phyloP scores from a whole-genome alignment of 1,140 invertebrate species.

The Tetramorium simillimum region DNA sequence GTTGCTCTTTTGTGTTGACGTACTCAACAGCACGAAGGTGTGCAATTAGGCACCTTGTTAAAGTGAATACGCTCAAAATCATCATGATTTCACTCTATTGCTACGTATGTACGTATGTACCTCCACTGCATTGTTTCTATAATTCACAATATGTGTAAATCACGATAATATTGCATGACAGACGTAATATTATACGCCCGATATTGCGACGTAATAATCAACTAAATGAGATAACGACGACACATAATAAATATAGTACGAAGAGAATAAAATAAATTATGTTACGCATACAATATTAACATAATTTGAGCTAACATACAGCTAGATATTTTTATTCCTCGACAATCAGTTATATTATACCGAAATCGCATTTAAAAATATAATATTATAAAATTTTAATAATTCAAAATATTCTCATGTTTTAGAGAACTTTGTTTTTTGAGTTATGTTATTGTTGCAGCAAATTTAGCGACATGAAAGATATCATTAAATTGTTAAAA shows the following conservation, averaged over 20 bases:
- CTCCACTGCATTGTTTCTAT: neutral
- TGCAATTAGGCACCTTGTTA: constrained; percentile 28
- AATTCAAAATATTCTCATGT: no score
- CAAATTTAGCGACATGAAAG: no score
- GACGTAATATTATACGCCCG: neutral
- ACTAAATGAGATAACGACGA: neutral
- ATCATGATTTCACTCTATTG: constrained; percentile 1
- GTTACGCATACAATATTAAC: neutral
- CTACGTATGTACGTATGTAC: neutral
- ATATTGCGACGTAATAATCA: constrained; percentile 23
- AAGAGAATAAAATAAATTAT: constrained; percentile 15
- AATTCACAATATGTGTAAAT: constrained; percentile 10
- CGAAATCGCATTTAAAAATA: no score
- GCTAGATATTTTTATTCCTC: no score
- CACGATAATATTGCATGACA: constrained; percentile 24
- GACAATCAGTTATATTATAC: no score
- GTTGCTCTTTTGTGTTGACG: neutral
- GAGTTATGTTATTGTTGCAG: no score
- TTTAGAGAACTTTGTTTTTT: no score
- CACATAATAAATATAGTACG: neutral
- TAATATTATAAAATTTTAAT: no score
- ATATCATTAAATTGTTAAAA: no score
- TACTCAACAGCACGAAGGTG: neutral
- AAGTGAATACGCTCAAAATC: constrained; percentile 5
- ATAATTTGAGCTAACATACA: neutral